Evolutionary conservation across 1,140 invertebrate species (phyloP).

Genomic region (Spodoptera frugiperda): DNA sequence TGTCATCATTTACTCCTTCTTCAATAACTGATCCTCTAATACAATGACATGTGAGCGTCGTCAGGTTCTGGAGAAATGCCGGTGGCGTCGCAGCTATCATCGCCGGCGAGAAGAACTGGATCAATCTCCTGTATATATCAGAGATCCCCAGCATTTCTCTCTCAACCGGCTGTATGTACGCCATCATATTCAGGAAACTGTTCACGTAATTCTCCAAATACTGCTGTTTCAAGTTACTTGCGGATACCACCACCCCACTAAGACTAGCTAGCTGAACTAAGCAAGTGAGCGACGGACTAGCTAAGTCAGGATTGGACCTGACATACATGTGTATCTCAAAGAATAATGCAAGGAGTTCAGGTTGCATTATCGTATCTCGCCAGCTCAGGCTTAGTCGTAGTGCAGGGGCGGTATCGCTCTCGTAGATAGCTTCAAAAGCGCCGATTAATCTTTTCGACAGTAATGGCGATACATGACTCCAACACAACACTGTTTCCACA

Average conservation of each 20-base stretch:
- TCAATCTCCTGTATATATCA: constrained; percentile 88
- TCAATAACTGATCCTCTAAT: constrained; percentile 91
- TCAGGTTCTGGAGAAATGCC: constrained; percentile 89
- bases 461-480: constrained; percentile 90
- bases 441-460: constrained; percentile 90
- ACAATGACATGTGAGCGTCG: constrained; percentile 91
- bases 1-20: constrained; percentile 88
- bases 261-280: constrained; percentile 91
- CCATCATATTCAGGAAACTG: constrained; percentile 89
- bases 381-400: constrained; percentile 89
- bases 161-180: constrained; percentile 88
- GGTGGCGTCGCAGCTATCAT: constrained; percentile 82
- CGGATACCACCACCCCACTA: constrained; percentile 89
- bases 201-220: constrained; percentile 91
- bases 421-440: constrained; percentile 90
- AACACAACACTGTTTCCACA: constrained; percentile 90
- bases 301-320: constrained; percentile 90
- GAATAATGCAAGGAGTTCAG: constrained; percentile 91
- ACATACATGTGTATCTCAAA: constrained; percentile 95
- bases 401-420: constrained; percentile 89
- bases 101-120: constrained; percentile 88
- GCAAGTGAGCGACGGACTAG: constrained; percentile 92
- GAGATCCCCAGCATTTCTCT: constrained; percentile 89
- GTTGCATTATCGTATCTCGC: constrained; percentile 92
- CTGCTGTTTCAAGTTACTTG: constrained; percentile 87